A percentile compares a stretch with the other conserved stretches of the same genome.
Conservation (phyloP, 2,113 vertebrate species). For the Marmota flaviventris region DNA sequence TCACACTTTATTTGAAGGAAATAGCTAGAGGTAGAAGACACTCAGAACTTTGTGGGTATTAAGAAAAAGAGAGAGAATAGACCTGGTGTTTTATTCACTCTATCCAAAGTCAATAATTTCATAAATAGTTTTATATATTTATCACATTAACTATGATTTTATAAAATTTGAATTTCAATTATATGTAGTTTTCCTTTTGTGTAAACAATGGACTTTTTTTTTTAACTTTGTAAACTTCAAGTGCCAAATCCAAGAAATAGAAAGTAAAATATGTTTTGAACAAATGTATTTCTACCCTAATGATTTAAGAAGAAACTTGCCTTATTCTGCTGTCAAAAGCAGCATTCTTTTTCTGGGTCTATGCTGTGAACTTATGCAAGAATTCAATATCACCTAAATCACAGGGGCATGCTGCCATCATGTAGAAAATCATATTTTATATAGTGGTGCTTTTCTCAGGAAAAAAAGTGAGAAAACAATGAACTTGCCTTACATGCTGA, state of each 20-base stretch:
- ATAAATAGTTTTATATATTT: background rate
- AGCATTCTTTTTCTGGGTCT: background rate
- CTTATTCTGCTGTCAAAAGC: background rate
- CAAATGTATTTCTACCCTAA: slow-evolving; percentile 15
- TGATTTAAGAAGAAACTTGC: slow-evolving; percentile 53
- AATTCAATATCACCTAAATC: background rate
- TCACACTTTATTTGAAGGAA: background rate
- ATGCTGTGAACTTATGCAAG: background rate
- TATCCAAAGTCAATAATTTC: background rate
- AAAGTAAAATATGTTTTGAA: background rate
- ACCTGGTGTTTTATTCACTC: background rate
- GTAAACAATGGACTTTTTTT: background rate
- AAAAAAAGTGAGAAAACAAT: background rate
- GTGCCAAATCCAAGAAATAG: background rate
- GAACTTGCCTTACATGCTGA: rapidly evolving
- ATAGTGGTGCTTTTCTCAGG: rapidly evolving
- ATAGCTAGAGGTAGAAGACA: background rate
- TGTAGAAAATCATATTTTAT: background rate
- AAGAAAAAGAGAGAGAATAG: background rate
- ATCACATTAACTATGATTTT: background rate
- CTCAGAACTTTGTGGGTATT: background rate
- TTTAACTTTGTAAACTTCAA: background rate
- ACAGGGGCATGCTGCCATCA: background rate
- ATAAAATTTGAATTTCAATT: slow-evolving; percentile 31
- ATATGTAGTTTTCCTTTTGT: background rate